Conservation (phyloP, 1,140 invertebrate species). For the Ruditapes philippinarum region DNA sequence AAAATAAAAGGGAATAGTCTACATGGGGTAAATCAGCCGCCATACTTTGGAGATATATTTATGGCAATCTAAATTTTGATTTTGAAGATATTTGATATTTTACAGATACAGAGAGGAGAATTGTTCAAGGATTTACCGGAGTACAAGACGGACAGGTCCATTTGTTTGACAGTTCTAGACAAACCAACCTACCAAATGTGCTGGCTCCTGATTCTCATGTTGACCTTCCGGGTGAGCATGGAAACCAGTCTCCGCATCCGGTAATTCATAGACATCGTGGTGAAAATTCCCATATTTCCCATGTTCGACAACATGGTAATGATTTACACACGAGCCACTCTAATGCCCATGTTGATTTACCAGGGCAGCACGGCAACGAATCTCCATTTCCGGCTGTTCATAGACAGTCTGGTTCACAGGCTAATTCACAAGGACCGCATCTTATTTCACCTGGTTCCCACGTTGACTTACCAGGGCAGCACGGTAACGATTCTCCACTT, state of each 20-base stretch:
- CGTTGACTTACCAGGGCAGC: constrained; percentile 39
- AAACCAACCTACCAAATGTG: neutral
- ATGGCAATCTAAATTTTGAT: too few species aligned
- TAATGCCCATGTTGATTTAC: constrained; percentile 34
- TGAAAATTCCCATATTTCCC: neutral
- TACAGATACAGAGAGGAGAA: neutral
- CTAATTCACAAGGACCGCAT: too few species aligned
- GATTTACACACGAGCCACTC: too few species aligned
- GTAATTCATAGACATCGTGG: neutral
- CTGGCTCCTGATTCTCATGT: neutral
- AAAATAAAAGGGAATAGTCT: too few species aligned
- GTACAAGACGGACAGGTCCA: neutral
- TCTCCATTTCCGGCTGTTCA: constrained; percentile 10
- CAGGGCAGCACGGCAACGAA: constrained; percentile 29
- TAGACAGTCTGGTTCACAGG: neutral
- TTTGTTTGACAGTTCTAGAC: neutral
- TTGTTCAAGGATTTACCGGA: neutral
- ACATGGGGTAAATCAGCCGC: too few species aligned
- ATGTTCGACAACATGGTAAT: too few species aligned
- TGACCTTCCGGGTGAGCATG: constrained; percentile 33
- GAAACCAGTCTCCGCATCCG: neutral
- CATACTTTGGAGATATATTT: too few species aligned
- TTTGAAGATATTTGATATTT: neutral
- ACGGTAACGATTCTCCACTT: neutral
- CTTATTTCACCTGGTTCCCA: neutral